These are phyloP conservation scores for Luidia sarsii DNA, from an alignment of 53 echinoderm and acorn worm genomes.

Conservation along the genomic window DNA sequence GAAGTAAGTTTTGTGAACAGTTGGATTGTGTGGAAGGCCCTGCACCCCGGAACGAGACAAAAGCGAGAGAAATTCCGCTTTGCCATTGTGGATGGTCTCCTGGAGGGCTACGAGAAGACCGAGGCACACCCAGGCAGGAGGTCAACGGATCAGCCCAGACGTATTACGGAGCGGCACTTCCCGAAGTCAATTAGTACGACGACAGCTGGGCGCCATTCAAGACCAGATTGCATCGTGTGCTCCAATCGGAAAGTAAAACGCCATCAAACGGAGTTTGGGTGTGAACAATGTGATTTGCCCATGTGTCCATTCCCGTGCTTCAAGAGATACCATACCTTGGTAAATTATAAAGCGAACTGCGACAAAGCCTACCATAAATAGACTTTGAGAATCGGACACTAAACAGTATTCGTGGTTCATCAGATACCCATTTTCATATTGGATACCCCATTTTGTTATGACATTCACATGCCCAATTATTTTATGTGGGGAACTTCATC, in stretches of 20 bases:
- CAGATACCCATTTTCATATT: no score
- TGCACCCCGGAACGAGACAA: background rate
- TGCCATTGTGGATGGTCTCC: background rate
- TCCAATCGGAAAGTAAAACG: slow-evolving; percentile 28
- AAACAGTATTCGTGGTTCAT: no score
- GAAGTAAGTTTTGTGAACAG: slow-evolving; percentile 12
- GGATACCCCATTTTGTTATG: no score
- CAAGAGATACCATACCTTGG: slow-evolving; percentile 43
- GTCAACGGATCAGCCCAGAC: background rate
- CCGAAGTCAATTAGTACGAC: background rate
- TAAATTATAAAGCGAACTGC: slow-evolving; percentile 20
- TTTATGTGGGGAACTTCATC: no score
- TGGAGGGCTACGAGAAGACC: background rate
- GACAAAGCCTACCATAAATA: background rate
- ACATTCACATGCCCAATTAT: no score
- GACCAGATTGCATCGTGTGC: slow-evolving; percentile 36
- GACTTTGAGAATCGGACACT: no score
- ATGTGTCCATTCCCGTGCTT: slow-evolving; percentile 52
- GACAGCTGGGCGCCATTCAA: slow-evolving; percentile 1
- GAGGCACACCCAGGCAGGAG: background rate
- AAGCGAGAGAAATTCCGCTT: background rate
- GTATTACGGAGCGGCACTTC: background rate
- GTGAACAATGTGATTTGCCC: slow-evolving; percentile 16
- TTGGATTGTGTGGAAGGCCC: slow-evolving; percentile 19
- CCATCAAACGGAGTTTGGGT: slow-evolving; percentile 35